Evolutionary conservation across 2,113 vertebrate species (phyloP).

Genomic region (Crotalus horridus): DNA sequence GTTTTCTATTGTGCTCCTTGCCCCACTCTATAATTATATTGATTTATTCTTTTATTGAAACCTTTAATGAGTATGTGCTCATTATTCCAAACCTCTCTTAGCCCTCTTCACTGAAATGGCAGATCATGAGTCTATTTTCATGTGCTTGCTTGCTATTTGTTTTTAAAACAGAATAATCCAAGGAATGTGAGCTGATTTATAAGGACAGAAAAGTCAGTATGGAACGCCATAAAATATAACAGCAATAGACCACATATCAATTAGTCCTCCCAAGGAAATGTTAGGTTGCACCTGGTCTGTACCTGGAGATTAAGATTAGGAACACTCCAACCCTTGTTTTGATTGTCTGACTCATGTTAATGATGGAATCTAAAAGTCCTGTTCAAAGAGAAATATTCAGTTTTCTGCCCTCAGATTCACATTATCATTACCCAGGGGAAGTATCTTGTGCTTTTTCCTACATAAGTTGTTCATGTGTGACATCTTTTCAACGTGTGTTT

Average conservation of each 20-base stretch:
- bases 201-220: conserved; percentile 26
- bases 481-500: conserved; percentile 35
- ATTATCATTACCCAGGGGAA: conserved; percentile 25
- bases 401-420: conserved; percentile 2
- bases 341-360: conserved; percentile 15
- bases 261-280: conserved; percentile 45
- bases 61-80: background rate
- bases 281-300: conserved; percentile 37
- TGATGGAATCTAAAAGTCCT: conserved; percentile 34
- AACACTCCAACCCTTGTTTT: conserved; percentile 31
- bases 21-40: background rate
- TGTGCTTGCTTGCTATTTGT: background rate
- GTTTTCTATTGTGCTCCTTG: background rate
- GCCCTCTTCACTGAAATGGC: background rate
- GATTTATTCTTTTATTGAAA: background rate
- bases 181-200: conserved; percentile 7
- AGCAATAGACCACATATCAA: conserved; percentile 40
- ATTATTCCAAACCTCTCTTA: background rate
- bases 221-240: conserved; percentile 50
- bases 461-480: conserved; percentile 33
- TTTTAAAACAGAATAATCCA: background rate
- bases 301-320: conserved; percentile 17
- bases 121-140: background rate
- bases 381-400: conserved; percentile 25
- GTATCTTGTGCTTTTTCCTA: conserved; percentile 18